Conservation (phyloP, 2,797 vertebrate species). For the Crenuchus spilurus region DNA sequence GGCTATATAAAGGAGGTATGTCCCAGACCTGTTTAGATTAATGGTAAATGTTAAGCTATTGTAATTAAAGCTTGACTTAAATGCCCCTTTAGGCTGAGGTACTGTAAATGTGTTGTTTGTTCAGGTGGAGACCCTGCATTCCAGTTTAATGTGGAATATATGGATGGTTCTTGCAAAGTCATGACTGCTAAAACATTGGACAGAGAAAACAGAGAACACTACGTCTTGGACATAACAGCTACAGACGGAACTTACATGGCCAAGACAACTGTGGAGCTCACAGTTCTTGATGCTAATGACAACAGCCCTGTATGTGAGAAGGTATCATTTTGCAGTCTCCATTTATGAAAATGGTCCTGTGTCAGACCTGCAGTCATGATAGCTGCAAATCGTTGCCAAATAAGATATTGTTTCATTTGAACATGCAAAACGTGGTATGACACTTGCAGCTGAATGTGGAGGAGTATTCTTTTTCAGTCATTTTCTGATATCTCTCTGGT, state of each 20-base stretch:
- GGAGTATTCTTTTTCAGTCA: neutral
- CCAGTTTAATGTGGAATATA: slow-evolving; percentile 82
- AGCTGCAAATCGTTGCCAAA: neutral
- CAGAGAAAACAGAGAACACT: slow-evolving; percentile 81
- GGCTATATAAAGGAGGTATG: slow-evolving; percentile 8
- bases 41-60: slow-evolving; percentile 21
- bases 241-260: slow-evolving; percentile 82
- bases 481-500: slow-evolving; percentile 49
- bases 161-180: slow-evolving; percentile 83
- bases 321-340: slow-evolving; percentile 64
- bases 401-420: neutral
- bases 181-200: slow-evolving; percentile 81
- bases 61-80: slow-evolving; percentile 16
- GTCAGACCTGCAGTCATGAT: neutral
- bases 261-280: slow-evolving; percentile 84
- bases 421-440: neutral
- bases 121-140: slow-evolving; percentile 82
- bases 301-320: slow-evolving; percentile 85
- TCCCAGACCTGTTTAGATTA: slow-evolving; percentile 26
- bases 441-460: neutral
- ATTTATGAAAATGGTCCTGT: slow-evolving; percentile 1
- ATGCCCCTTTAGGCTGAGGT: slow-evolving; percentile 30
- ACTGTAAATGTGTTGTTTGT: slow-evolving; percentile 49
- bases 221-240: slow-evolving; percentile 84
- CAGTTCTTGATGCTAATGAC: slow-evolving; percentile 88